Conservation (phyloP, 2,113 vertebrate genomes). For the Corydoras maculifer region DNA sequence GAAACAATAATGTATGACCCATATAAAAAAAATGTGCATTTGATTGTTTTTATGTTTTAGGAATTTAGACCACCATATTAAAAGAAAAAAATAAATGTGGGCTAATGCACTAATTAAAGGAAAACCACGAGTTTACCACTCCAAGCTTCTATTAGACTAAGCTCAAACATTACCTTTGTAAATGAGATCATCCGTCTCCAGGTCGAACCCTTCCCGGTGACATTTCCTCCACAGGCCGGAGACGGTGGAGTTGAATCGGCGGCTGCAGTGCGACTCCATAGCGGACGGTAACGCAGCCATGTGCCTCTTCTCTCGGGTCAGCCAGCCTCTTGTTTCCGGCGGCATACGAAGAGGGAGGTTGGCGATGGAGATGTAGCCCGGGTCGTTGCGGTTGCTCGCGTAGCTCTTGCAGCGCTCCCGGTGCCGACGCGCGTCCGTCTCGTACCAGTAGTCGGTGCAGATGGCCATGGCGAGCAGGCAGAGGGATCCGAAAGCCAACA, state of each 20-base stretch:
- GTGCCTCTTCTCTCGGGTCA: slow-evolving; percentile 59
- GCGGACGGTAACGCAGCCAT: slow-evolving; percentile 62
- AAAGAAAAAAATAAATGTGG: too few relatives aligned
- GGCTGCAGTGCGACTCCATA: slow-evolving; percentile 79
- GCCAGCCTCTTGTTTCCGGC: slow-evolving; percentile 53
- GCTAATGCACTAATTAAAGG: too few relatives aligned
- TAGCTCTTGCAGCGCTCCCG: slow-evolving; percentile 82
- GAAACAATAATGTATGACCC: too few relatives aligned
- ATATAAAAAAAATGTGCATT: too few relatives aligned
- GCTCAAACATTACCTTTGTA: slow-evolving; percentile 67
- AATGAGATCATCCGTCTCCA: slow-evolving; percentile 82
- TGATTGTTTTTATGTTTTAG: too few relatives aligned
- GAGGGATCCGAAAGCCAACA: slow-evolving; percentile 76
- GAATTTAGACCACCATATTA: too few relatives aligned
- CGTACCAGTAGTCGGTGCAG: slow-evolving; percentile 76
- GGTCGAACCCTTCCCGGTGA: slow-evolving; percentile 79
- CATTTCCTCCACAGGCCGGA: slow-evolving; percentile 84
- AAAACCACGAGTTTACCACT: too few relatives aligned
- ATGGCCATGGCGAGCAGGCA: slow-evolving; percentile 80
- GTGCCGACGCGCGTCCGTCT: slow-evolving; percentile 60
- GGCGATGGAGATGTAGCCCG: slow-evolving; percentile 81
- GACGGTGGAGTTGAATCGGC: slow-evolving; percentile 82
- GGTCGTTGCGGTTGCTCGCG: slow-evolving; percentile 80
- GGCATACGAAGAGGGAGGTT: slow-evolving; percentile 77
- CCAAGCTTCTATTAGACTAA: too few relatives aligned